These are phyloP conservation scores for Crenuchus spilurus DNA, from an alignment of 2,797 vertebrate species.

Conservation along the genomic window DNA sequence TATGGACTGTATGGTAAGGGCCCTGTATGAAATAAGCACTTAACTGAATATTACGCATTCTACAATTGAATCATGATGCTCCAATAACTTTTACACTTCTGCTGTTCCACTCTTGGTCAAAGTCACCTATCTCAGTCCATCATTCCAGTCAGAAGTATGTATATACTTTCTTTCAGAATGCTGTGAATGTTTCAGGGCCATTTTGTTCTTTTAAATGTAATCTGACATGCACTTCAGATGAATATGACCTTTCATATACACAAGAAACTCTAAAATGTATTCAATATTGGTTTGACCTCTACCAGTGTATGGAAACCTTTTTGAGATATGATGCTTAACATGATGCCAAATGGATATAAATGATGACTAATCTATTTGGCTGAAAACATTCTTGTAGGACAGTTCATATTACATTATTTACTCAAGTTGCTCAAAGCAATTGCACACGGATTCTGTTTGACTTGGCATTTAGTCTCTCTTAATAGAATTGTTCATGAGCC, in stretches of 20 bases:
- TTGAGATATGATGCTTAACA: neutral
- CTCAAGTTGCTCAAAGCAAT: neutral
- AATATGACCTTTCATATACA: neutral
- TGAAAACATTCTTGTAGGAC: slow-evolving; percentile 15
- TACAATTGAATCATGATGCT: no score
- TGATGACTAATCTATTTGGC: neutral
- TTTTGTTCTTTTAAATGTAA: neutral
- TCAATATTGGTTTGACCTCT: neutral
- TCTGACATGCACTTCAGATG: neutral
- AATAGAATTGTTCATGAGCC: no score
- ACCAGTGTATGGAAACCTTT: slow-evolving; percentile 8
- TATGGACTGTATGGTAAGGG: no score
- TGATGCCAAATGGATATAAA: slow-evolving; percentile 24
- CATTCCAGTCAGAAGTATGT: neutral
- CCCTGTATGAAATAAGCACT: no score
- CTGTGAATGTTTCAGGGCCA: neutral
- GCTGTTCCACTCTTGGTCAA: neutral
- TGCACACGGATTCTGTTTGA: slow-evolving; percentile 8
- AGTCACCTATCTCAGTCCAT: neutral
- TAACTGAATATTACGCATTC: no score
- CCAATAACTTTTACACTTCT: neutral
- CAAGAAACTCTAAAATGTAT: neutral
- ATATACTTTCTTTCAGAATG: neutral
- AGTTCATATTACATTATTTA: slow-evolving; percentile 7
- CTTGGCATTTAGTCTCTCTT: neutral